Percentiles rank a stretch among this genome's conserved stretches.
phyloP scores from a whole-genome alignment of 2,113 vertebrate genomes.

The Neoarius graeffei region DNA sequence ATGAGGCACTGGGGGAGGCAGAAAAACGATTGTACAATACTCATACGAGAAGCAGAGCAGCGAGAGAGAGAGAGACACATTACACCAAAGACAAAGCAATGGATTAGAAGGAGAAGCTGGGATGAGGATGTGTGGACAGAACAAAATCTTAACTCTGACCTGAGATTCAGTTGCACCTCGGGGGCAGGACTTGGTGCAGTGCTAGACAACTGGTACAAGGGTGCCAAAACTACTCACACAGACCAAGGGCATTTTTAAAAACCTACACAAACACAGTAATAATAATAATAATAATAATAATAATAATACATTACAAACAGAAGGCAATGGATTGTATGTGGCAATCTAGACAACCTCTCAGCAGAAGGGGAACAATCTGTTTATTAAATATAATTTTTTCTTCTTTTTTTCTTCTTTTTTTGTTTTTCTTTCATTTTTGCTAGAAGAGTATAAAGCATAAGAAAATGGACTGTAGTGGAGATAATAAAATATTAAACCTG shows the following conservation, averaged over 20 bases:
- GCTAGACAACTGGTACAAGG: conserved; percentile 67
- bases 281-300: conserved; percentile 63
- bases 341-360: conserved; percentile 77
- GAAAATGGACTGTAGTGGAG: conserved; percentile 81
- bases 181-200: conserved; percentile 63
- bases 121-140: conserved; percentile 65
- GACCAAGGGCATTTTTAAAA: conserved; percentile 71
- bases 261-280: conserved; percentile 58
- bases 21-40: conserved; percentile 36
- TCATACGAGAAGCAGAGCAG: conserved; percentile 16
- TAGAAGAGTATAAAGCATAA: conserved; percentile 84
- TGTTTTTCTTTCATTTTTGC: conserved; percentile 55
- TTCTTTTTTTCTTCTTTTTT: conserved; percentile 51
- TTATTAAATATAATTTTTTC: conserved; percentile 50
- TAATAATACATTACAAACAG: conserved; percentile 72
- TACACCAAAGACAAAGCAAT: conserved; percentile 49
- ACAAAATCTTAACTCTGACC: conserved; percentile 82
- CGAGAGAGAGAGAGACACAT: conserved; percentile 27
- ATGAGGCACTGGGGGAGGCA: conserved; percentile 53
- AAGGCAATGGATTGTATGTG: conserved; percentile 87
- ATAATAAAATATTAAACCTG: conserved; percentile 87
- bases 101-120: conserved; percentile 40
- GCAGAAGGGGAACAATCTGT: conserved; percentile 61
- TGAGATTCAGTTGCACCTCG: conserved; percentile 83
- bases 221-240: conserved; percentile 68